phyloP scores from a whole-genome alignment of 2,797 vertebrate species.

The Corythornis leucogaster region DNA sequence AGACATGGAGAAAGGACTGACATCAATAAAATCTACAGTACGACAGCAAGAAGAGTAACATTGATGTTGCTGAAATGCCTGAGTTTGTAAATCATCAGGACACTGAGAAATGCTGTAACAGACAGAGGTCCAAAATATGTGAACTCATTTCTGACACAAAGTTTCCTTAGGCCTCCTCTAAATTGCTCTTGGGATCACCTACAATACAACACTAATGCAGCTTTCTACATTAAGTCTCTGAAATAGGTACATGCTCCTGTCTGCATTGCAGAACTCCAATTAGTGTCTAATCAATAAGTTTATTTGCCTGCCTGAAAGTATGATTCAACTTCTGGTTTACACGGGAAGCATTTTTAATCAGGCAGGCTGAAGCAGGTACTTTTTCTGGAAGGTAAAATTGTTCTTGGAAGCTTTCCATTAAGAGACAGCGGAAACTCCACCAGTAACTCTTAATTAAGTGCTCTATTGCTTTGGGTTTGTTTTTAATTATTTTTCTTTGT shows the following conservation, averaged over 20 bases:
- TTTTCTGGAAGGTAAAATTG: constrained; percentile 48
- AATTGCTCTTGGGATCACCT: neutral
- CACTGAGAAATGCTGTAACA: neutral
- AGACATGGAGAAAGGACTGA: neutral
- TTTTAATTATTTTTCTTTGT: constrained; percentile 73
- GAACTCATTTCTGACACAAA: neutral
- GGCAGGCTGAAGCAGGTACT: constrained; percentile 38
- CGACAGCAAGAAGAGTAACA: neutral
- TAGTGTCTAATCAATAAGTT: constrained; percentile 62
- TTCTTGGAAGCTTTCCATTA: constrained; percentile 67
- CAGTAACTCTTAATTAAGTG: constrained; percentile 70
- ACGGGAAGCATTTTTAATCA: neutral
- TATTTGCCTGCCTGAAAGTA: constrained; percentile 46
- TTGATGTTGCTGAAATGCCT: neutral
- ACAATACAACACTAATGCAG: neutral
- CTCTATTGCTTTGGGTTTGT: constrained; percentile 67
- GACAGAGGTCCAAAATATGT: neutral
- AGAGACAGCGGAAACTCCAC: constrained; percentile 37
- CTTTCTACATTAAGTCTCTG: neutral
- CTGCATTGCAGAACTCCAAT: constrained; percentile 26
- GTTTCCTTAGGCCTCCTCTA: neutral
- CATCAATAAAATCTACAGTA: neutral
- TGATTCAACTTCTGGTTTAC: constrained; percentile 36
- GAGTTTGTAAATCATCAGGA: neutral
- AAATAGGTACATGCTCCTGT: neutral